These are phyloP conservation scores for Scaptomyza reducta DNA, from an alignment of 2,888 invertebrate species.

Conservation along the genomic window DNA sequence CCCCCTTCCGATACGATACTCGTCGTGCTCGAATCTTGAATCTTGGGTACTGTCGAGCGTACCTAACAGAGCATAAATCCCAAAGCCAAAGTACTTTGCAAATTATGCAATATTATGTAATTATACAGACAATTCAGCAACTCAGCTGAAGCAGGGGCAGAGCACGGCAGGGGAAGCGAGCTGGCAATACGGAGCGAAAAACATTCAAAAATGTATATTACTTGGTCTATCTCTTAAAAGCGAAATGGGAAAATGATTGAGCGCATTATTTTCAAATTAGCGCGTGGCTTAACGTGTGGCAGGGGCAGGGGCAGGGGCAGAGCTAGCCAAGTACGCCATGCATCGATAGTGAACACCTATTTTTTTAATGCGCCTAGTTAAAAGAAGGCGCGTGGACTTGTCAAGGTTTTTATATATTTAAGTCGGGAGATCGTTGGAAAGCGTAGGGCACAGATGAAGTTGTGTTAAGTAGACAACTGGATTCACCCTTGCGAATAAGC, in stretches of 20 bases:
- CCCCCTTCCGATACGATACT: constrained; percentile 22
- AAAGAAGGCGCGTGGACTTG: constrained; percentile 53
- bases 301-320: constrained; percentile 1
- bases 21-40: constrained; percentile 18
- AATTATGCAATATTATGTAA: constrained; percentile 80
- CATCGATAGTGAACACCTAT: constrained; percentile 42
- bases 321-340: constrained; percentile 17
- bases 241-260: constrained; percentile 78
- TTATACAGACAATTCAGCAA: constrained; percentile 75
- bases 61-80: constrained; percentile 82
- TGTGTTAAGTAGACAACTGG: neutral
- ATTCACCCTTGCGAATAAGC: neutral
- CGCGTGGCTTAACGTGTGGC: constrained; percentile 60
- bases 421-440: constrained; percentile 1
- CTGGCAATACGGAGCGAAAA: constrained; percentile 13
- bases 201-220: constrained; percentile 32
- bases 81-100: constrained; percentile 76
- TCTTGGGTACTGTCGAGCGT: constrained; percentile 38
- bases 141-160: neutral
- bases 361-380: constrained; percentile 27
- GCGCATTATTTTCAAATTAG: constrained; percentile 82
- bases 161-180: neutral
- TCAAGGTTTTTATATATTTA: constrained; percentile 33
- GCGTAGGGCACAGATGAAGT: constrained; percentile 5
- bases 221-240: constrained; percentile 37